Base-by-base conservation (phyloP, 1,140 invertebrate species). In the Plodia interpunctella region DNA sequence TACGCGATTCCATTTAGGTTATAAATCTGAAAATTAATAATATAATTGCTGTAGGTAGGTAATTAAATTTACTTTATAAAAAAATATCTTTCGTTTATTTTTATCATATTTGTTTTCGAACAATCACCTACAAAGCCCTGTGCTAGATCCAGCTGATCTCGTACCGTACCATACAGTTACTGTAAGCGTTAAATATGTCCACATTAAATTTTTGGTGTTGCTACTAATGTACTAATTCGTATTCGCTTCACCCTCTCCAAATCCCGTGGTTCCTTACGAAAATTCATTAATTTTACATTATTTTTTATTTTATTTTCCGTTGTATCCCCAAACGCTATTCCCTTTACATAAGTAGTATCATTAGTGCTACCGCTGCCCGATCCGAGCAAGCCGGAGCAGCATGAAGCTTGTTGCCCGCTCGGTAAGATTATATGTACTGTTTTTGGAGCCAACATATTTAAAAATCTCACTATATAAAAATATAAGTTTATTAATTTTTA, bases 391-490 rank as follows among this genome's bases (percentile, higher is more conserved):
- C 94, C 95, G 80, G 94, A 95, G 91, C 94, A 96, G 92, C 95
- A 96, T 92, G 95, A 96, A 91, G 94, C 94, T 91, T 95, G 94
- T 93, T 96, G 95, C 92, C 94, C 94, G 81, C 91, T 94, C 89
- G 93, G 93, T 94, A 94, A 94, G 93, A 85, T 44, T 68, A 66
- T 73, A 66, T 58, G 66, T 70, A 58, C 65, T 76, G 76, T 55
- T 63, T 54, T 66, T 57, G 68, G 77, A 81, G 70, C 70, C 68
- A 67, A 62, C 63, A 50, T 63, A 59, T 62, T 54, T 59, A 66
- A 49, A n/a, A n/a, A n/a, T n/a, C 6, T 25, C 21, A 25, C 21
- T 25, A 6, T 25, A 3, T 25, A 25, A 25, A 25, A 3, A 2
- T 25, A 25, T n/a, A 25, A 25, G 21, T 25, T 25, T 25, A 2